phyloP scores from a whole-genome alignment of 2,113 vertebrate species.

The Odobenus rosmarus region DNA sequence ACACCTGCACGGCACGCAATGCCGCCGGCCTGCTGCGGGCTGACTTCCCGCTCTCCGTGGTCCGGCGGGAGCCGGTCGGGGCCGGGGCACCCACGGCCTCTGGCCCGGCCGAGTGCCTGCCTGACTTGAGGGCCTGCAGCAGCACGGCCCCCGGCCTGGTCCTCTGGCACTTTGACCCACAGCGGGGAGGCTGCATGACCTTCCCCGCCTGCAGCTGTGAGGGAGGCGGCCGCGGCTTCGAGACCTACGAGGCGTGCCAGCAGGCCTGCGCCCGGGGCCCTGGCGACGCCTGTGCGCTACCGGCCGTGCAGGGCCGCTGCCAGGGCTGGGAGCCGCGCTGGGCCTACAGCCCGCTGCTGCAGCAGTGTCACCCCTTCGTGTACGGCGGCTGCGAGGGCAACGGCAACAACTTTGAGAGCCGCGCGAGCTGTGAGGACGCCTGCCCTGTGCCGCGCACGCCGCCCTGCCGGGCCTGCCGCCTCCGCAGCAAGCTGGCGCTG shows the following conservation, averaged over 20 bases:
- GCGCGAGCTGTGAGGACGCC: slow-evolving; percentile 91
- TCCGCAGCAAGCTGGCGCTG: slow-evolving; percentile 92
- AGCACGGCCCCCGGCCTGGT: slow-evolving; percentile 84
- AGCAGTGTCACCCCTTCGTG: slow-evolving; percentile 93
- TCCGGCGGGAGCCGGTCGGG: slow-evolving; percentile 84
- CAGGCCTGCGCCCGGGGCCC: slow-evolving; percentile 89
- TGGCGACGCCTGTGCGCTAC: slow-evolving; percentile 89
- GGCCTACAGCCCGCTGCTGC: slow-evolving; percentile 93
- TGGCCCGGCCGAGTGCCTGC: slow-evolving; percentile 88
- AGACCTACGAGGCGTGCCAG: slow-evolving; percentile 95
- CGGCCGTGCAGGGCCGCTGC: slow-evolving; percentile 95
- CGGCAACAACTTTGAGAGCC: slow-evolving; percentile 93
- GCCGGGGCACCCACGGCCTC: slow-evolving; percentile 45
- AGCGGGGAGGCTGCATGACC: slow-evolving; percentile 90
- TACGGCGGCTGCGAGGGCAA: slow-evolving; percentile 97
- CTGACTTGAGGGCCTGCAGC: slow-evolving; percentile 87
- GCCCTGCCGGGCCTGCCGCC: slow-evolving; percentile 91
- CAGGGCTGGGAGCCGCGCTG: slow-evolving; percentile 93
- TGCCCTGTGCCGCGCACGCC: slow-evolving; percentile 91
- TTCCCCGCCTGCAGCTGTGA: slow-evolving; percentile 88
- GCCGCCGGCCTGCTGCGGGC: slow-evolving; percentile 91
- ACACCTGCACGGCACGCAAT: slow-evolving; percentile 94
- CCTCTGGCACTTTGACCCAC: slow-evolving; percentile 94
- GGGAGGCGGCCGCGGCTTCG: slow-evolving; percentile 90
- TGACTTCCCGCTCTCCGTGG: slow-evolving; percentile 94